Evolutionary conservation across 2,888 invertebrate genomes (phyloP), one percentile per base, ranked within the genome.

Genomic region (Pachymerium ferrugineum): DNA sequence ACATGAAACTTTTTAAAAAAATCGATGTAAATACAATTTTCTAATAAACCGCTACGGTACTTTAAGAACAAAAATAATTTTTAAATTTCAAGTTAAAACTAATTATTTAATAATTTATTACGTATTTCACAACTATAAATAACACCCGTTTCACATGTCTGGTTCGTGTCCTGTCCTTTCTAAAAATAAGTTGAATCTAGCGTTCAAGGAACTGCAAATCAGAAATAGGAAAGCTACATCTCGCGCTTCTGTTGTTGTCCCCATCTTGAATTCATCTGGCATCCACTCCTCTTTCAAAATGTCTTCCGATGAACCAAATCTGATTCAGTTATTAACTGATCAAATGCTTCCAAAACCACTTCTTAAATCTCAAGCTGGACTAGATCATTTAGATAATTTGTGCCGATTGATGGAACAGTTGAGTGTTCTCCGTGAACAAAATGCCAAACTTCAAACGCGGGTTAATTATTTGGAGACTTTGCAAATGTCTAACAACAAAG

Each of bases 341-440:
- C 14, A 14, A 16, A 16, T 16, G 10, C 16, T n/a, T 47, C 47
- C 19, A 19, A n/a, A 19, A 3, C 47, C 30, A 30, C 29, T 33
- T 29, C 70, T 10, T 10, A 29, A 25, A 19, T 74, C 77, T 0
- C 76, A 89, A 77, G 87, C 89, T 0, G 85, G 85, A 2, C 86
- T 94, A 76, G 91, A 92, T 79, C 92, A 93, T 79, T 82, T 94
- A 71, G 92, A 91, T 77, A 90, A 90, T 78, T 85, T 94, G 6
- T 88, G 92, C 78, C 87, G 88, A 75, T 83, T 94, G 33, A 86
- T 93, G 82, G 91, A 93, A 79, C 90, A 92, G 79, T 86, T 92
- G 77, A 85, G 91, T 5, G 87, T 87, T 54, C 82, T 92, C 38
- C 86, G 89, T 77, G 89, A 90, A 78, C 89, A 91, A 77, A 91